These are phyloP conservation scores for Eonycteris spelaea DNA, from an alignment of 2,113 vertebrate species.

Conservation along the genomic window DNA sequence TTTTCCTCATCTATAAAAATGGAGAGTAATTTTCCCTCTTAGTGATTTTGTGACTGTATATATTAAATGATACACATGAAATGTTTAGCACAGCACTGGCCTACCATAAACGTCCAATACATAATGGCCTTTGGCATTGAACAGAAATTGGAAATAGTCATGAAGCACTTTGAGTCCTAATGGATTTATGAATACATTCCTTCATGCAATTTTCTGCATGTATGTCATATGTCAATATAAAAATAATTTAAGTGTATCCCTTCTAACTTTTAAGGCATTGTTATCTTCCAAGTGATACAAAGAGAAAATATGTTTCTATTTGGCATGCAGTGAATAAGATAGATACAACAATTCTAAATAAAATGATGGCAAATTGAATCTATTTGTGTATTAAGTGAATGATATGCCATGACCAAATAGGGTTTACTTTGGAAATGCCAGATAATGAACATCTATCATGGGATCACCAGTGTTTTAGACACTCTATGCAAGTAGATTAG, in stretches of 20 bases:
- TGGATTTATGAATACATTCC: neutral
- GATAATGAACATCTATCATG: neutral
- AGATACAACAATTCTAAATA: slow-evolving; percentile 1
- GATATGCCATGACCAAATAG: neutral
- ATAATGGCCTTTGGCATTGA: neutral
- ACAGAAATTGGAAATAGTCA: neutral
- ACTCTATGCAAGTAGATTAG: neutral
- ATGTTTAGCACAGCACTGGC: neutral
- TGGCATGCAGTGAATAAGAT: neutral
- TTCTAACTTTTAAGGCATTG: neutral
- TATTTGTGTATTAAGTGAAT: neutral
- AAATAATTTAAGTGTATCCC: neutral
- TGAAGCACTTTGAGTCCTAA: neutral
- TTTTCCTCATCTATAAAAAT: neutral
- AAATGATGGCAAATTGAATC: neutral
- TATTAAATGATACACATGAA: neutral
- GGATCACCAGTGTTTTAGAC: neutral
- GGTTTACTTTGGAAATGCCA: slow-evolving; percentile 34
- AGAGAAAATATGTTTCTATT: slow-evolving; percentile 9
- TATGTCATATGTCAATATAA: neutral
- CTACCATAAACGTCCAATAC: neutral
- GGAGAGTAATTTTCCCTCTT: neutral
- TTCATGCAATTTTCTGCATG: neutral
- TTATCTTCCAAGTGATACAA: neutral
- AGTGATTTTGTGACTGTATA: neutral